Evolutionary conservation across 2,113 vertebrate species (phyloP).

Genomic region (Callospermophilus lateralis): DNA sequence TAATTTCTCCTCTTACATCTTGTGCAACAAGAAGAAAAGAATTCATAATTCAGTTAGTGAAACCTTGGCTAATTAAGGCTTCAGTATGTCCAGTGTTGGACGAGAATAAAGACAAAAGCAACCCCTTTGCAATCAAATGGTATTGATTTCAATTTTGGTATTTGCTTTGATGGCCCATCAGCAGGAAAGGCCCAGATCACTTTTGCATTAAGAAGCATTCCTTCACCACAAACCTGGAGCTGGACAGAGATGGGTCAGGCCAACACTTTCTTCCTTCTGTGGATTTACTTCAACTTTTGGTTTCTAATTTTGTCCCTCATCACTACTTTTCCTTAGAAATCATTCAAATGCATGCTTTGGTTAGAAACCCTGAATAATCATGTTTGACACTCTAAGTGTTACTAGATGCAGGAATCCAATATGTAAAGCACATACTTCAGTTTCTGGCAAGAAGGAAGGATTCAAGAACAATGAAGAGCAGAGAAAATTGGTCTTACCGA

Average conservation of each 20-base stretch:
- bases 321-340: slow-evolving; percentile 61
- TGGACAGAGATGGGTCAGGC: neutral
- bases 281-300: neutral
- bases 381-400: neutral
- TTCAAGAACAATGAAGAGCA: neutral
- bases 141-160: neutral
- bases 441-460: neutral
- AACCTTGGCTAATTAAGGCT: neutral
- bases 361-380: slow-evolving; percentile 65
- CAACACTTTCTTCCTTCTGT: neutral
- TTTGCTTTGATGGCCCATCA: neutral
- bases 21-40: neutral
- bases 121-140: neutral
- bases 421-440: neutral
- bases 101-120: neutral
- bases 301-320: slow-evolving; percentile 8
- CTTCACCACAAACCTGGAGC: neutral
- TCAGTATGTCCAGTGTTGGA: neutral
- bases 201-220: neutral
- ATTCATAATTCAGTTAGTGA: neutral
- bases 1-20: neutral
- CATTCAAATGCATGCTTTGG: slow-evolving; percentile 60
- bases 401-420: neutral
- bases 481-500: slow-evolving; percentile 91
- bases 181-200: neutral